These are phyloP conservation scores for Fissipunctia ypsillon DNA, from an alignment of 2,888 invertebrate species.

Conservation along the genomic window DNA sequence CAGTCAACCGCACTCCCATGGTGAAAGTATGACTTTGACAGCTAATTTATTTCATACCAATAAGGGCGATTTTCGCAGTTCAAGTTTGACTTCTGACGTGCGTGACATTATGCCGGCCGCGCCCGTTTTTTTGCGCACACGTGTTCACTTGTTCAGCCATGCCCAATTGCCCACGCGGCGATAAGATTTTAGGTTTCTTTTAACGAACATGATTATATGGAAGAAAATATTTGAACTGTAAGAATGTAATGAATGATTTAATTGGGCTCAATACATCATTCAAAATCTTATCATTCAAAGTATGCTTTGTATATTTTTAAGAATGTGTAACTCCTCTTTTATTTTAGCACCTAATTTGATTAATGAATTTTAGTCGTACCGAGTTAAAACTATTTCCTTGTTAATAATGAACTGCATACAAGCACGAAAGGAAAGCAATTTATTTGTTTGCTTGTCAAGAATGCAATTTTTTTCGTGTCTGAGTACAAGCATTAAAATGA, in stretches of 20 bases:
- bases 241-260: background rate
- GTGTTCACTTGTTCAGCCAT: constrained; percentile 63
- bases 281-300: too few relatives aligned
- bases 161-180: constrained; percentile 57
- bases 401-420: constrained; percentile 1
- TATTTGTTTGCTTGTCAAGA: constrained; percentile 29
- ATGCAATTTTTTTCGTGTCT: constrained; percentile 25
- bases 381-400: constrained; percentile 31
- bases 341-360: too few relatives aligned
- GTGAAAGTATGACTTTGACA: background rate
- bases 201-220: constrained; percentile 2
- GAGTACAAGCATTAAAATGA: constrained; percentile 28
- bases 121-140: constrained; percentile 62
- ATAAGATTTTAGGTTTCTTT: constrained; percentile 47
- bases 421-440: constrained; percentile 30
- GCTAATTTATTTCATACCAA: constrained; percentile 8
- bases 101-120: constrained; percentile 42
- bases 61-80: constrained; percentile 11
- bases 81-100: background rate
- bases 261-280: background rate
- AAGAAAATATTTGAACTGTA: background rate
- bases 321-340: too few relatives aligned
- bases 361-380: too few relatives aligned
- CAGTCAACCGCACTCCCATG: constrained; percentile 20
- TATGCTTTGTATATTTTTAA: too few relatives aligned